These are phyloP conservation scores for Campoplex nolae DNA, from an alignment of 2,888 invertebrate genomes.

Conservation along the genomic window DNA sequence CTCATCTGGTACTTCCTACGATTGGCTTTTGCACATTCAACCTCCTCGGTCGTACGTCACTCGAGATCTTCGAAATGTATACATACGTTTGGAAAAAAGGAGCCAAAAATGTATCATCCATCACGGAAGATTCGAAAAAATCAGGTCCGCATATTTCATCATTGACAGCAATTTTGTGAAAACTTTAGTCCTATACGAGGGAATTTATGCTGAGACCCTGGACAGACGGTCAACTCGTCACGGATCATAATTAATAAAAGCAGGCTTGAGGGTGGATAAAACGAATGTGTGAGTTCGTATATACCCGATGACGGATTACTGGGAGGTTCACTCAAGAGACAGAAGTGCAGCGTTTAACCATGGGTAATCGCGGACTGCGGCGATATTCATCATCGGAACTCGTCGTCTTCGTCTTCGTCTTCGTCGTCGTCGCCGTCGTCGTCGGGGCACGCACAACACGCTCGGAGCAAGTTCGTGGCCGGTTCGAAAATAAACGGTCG, in stretches of 20 bases:
- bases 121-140: slow-evolving; percentile 53
- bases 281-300: slow-evolving; percentile 28
- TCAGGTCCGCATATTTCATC: slow-evolving; percentile 12
- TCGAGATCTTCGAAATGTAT: slow-evolving; percentile 28
- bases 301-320: slow-evolving; percentile 59
- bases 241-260: slow-evolving; percentile 58
- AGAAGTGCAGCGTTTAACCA: slow-evolving; percentile 40
- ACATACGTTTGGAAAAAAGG: background rate
- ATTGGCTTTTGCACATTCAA: slow-evolving; percentile 70
- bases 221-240: slow-evolving; percentile 53
- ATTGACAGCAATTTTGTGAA: slow-evolving; percentile 26
- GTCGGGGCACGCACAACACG: slow-evolving; percentile 29
- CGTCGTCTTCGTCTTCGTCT: slow-evolving; percentile 19
- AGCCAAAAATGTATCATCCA: slow-evolving; percentile 50
- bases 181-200: background rate
- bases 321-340: slow-evolving; percentile 6
- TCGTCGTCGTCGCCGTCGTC: background rate
- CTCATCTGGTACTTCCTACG: slow-evolving; percentile 66
- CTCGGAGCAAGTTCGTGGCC: background rate
- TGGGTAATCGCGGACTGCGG: slow-evolving; percentile 57
- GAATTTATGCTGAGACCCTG: slow-evolving; percentile 1
- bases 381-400: slow-evolving; percentile 68
- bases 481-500: slow-evolving; percentile 66
- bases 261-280: background rate
- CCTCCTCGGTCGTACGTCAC: slow-evolving; percentile 60